Evolutionary conservation across 2,797 vertebrate species (phyloP).

Genomic region (Bovichtus variegatus): DNA sequence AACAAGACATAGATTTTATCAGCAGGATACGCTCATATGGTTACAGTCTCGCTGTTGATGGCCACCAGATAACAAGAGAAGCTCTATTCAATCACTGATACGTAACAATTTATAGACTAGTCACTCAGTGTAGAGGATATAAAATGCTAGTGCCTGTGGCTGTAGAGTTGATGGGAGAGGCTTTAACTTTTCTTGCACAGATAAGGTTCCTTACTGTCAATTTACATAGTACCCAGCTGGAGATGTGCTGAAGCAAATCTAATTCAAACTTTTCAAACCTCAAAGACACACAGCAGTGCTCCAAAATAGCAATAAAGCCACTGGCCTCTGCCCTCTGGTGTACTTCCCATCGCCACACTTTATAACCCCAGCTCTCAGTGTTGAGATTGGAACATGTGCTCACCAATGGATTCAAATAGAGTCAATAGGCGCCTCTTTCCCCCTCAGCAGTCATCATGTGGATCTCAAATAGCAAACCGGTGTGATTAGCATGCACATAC

Average conservation of each 20-base stretch:
- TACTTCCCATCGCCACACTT: conserved; percentile 71
- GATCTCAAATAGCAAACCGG: conserved; percentile 70
- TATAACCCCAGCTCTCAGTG: conserved; percentile 61
- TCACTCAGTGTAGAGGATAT: conserved; percentile 48
- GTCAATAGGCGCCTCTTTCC: conserved; percentile 76
- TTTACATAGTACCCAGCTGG: conserved; percentile 82
- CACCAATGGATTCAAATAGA: conserved; percentile 79
- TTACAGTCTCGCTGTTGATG: conserved; percentile 62
- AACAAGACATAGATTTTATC: conserved; percentile 73
- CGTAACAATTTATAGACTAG: conserved; percentile 56
- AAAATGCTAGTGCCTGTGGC: conserved; percentile 50
- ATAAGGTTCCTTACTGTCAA: conserved; percentile 74
- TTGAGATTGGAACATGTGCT: conserved; percentile 77
- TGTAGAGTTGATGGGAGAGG: conserved; percentile 42
- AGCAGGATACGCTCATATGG: conserved; percentile 65
- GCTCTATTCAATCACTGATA: conserved; percentile 50
- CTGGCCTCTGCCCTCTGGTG: conserved; percentile 76
- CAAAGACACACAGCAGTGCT: conserved; percentile 77
- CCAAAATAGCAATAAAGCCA: conserved; percentile 75
- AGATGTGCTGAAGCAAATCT: conserved; percentile 80
- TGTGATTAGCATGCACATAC: conserved; percentile 77
- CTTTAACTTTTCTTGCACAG: conserved; percentile 63
- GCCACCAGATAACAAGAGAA: conserved; percentile 64
- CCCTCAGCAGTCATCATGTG: conserved; percentile 76
- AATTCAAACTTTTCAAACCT: conserved; percentile 78